Evolutionary conservation across 92 coral and sea anemone genomes (phyloP), one percentile per base, ranked within the genome.

Genomic region (Epizoanthus ramosus): DNA sequence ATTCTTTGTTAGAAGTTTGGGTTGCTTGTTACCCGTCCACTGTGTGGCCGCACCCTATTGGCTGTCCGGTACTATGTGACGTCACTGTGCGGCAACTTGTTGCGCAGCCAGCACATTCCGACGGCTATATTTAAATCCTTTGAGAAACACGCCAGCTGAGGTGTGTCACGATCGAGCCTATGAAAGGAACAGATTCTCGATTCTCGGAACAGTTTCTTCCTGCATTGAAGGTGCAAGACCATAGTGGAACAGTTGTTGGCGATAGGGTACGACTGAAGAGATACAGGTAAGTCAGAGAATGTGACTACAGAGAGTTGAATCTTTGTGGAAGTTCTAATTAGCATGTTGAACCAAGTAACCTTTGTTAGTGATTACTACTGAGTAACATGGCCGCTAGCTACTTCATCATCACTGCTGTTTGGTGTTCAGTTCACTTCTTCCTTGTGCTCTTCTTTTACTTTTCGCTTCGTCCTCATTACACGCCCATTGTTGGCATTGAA

Each of bases 71-170:
- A 45, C 75, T 28, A 71, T 17, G 57, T 71, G 75, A 45, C 75
- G 75, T 71, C 75, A 71, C 28, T 12, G 24, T 39, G 35, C 18
- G 57, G 23, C 57, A 39, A 43, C 75, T 45, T 71, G 57, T 71
- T 43, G 75, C 75, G 43, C 57, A 45, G 28, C 53, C 56, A 41
- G 18, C 57, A 71, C 75, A 67, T 67, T 67, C 72, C 72, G 45
- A 67, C 19, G 72, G 72, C 75, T 71, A 71, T 71, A 19, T 71
- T 71, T 71, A 71, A 47, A n/a, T 71, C 57, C 50, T 71, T 56
- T 18, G n/a, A 45, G 75, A 71, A 71, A 33, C n/a, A 71, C 57
- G n/a, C 15, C 57, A 19, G 75, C 13, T 28, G 75, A 71, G 75
- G 75, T 71, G 58, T 71, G 57, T 56, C 75, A 24, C 9, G 45